Evolutionary conservation across 2,888 invertebrate species (phyloP).

Genomic region (Acanthococcus lagerstroemiae): DNA sequence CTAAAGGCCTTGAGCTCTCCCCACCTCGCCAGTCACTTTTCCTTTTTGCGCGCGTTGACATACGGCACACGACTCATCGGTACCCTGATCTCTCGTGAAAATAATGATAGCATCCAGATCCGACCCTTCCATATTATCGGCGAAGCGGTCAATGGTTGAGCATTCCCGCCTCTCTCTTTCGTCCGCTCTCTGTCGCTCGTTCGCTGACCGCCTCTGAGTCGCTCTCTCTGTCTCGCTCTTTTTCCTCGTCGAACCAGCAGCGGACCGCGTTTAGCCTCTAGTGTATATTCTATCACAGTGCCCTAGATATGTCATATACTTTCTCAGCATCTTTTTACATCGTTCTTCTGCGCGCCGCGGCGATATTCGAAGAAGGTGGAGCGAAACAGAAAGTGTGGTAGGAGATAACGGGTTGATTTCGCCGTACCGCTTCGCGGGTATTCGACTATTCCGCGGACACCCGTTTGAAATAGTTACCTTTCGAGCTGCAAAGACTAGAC

Average conservation of each 20-base stretch:
- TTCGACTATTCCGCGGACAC: background rate
- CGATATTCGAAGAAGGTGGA: slow-evolving; percentile 1
- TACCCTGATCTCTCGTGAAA: slow-evolving; percentile 9
- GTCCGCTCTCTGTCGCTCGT: background rate
- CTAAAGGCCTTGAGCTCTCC: slow-evolving; percentile 24
- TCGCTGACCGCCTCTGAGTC: background rate
- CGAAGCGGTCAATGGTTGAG: slow-evolving; percentile 16
- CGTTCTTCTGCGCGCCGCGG: background rate
- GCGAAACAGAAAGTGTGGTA: slow-evolving; percentile 10
- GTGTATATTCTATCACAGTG: slow-evolving; percentile 5
- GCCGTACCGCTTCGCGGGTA: background rate
- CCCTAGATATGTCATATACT: slow-evolving; percentile 10
- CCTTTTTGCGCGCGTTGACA: slow-evolving; percentile 26
- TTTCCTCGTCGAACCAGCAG: background rate
- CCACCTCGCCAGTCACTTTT: slow-evolving; percentile 22
- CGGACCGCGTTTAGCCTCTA: too few species aligned
- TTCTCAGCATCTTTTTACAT: slow-evolving; percentile 1
- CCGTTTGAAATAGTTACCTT: too few species aligned
- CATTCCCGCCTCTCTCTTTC: slow-evolving; percentile 8
- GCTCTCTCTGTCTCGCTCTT: background rate
- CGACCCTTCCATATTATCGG: slow-evolving; percentile 10
- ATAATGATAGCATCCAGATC: background rate
- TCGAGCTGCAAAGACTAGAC: too few species aligned
- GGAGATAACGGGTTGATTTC: slow-evolving; percentile 12
- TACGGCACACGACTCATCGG: slow-evolving; percentile 28